phyloP scores from a whole-genome alignment of 2,888 invertebrate genomes.

The Drosophila diplacantha region DNA sequence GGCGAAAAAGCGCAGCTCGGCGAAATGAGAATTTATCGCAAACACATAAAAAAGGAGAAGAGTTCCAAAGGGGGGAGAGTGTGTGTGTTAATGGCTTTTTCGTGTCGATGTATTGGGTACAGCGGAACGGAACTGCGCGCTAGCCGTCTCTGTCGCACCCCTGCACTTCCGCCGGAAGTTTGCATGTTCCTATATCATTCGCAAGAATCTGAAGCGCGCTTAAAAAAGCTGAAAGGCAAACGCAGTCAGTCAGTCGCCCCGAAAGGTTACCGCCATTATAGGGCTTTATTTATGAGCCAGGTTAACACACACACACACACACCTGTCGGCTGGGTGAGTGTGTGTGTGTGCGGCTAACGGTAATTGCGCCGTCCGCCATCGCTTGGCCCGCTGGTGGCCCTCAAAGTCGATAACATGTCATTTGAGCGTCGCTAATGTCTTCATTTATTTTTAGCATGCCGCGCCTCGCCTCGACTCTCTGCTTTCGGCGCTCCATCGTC shows the following conservation, averaged over 20 bases:
- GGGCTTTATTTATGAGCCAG: conserved; percentile 36
- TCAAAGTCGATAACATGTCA: conserved; percentile 70
- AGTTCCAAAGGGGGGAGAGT: not conserved
- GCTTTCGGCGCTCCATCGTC: conserved; percentile 21
- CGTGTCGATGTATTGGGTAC: conserved; percentile 42
- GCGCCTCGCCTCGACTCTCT: conserved; percentile 36
- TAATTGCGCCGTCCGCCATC: conserved; percentile 40
- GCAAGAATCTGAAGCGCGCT: conserved; percentile 69
- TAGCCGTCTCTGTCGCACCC: conserved; percentile 44
- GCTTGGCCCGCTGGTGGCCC: conserved; percentile 37
- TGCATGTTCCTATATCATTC: conserved; percentile 73
- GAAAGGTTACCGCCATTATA: conserved; percentile 40
- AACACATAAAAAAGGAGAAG: conserved; percentile 45
- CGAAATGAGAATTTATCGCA: conserved; percentile 70
- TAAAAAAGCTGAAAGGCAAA: conserved; percentile 49
- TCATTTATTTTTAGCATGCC: conserved; percentile 71
- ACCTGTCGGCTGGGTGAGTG: conserved; percentile 7
- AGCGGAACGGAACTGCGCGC: conserved; percentile 7
- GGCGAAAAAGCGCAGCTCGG: conserved; percentile 62
- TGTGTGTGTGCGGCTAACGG: conserved; percentile 42
- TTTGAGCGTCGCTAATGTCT: conserved; percentile 70
- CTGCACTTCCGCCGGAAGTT: conserved; percentile 62
- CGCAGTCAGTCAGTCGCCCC: conserved; percentile 24
- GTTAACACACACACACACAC: conserved; percentile 15
- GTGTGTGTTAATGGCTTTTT: conserved; percentile 64